Conservation (phyloP, 92 coral and sea anemone genomes). For the Isaurus tuberculatus region DNA sequence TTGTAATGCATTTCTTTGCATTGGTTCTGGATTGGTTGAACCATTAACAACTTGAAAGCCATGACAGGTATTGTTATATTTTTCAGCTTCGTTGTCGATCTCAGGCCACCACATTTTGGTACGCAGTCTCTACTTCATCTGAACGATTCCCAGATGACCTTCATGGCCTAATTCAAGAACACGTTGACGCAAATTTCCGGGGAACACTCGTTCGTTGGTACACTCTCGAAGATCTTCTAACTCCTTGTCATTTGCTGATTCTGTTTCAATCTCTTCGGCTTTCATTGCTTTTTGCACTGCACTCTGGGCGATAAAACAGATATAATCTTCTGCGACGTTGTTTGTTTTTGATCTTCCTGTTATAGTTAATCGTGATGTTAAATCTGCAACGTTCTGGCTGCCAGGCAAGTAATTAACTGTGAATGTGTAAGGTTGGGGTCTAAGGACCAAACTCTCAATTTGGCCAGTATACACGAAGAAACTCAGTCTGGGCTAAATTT, state of each 20-base stretch:
- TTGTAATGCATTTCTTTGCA: conserved; percentile 51
- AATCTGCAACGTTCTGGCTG: conserved; percentile 46
- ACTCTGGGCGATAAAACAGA: not conserved
- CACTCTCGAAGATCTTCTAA: conserved; percentile 48
- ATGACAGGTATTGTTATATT: conserved; percentile 56
- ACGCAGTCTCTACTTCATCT: conserved; percentile 53
- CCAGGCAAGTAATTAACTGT: conserved; percentile 55
- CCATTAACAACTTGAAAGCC: conserved; percentile 64
- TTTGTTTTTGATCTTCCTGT: not conserved
- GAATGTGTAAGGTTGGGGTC: conserved; percentile 49
- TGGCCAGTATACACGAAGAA: conserved; percentile 12
- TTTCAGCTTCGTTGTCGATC: conserved; percentile 64
- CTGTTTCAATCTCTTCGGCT: conserved; percentile 35
- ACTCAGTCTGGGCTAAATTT: not conserved
- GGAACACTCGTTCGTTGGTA: conserved; percentile 37
- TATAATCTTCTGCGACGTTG: not conserved
- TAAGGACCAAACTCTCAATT: conserved; percentile 54
- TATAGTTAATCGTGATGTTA: conserved; percentile 30
- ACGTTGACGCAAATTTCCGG: conserved; percentile 38
- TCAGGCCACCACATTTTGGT: conserved; percentile 71
- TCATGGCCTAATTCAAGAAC: conserved; percentile 50
- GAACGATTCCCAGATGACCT: conserved; percentile 56
- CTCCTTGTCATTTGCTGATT: conserved; percentile 39
- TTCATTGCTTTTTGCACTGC: conserved; percentile 44
- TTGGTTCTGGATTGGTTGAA: conserved; percentile 49